Evolutionary conservation across 1,140 invertebrate species (phyloP), one percentile per base, ranked within the genome.

Genomic region (Luehdorfia chinensis): DNA sequence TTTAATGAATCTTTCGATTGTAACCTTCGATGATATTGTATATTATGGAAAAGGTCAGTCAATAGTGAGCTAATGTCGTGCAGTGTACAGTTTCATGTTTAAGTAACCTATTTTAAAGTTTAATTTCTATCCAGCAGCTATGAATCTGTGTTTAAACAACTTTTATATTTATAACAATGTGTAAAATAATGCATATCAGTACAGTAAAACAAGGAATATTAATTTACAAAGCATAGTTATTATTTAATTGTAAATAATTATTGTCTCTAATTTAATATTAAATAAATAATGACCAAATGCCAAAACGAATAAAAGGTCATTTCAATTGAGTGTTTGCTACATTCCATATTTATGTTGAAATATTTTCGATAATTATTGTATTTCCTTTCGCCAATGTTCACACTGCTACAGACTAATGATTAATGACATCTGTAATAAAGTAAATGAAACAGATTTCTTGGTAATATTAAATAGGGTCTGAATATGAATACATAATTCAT

Each of bases 291-390:
- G 80, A 73, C 70, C 68, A 50, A 68, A 68, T 58, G 75, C 66
- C 76, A 72, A 60, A 75, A 68, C 72, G 15, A 43, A 71, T 57
- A 70, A 76, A n/a, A 48, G 76, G 75, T 79, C 75, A 71, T 76
- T 77, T 75, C 68, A 73, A 79, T 78, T 75, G 78, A 80, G 81
- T 83, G 79, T 84, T 81, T 80, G 70, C 76, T 86, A 86, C 81
- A 86, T 86, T 86, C 81, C 81, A 86, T 86, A 86, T 86, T 86
- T 86, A 86, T 85, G 81, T 85, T 85, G 79, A 84, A 71, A 73
- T 79, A 75, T 75, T 79, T 64, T 79, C 70, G 61, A 66, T 68
- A 71, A 55, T 74, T 73, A 68, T 60, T 75, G 66, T 71, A 68
- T 57, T 60, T 46, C 60, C 61, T 62, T 46, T 58, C 50, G 49